Conservation (phyloP, 2,113 vertebrate genomes). For the Macrotus californicus region DNA sequence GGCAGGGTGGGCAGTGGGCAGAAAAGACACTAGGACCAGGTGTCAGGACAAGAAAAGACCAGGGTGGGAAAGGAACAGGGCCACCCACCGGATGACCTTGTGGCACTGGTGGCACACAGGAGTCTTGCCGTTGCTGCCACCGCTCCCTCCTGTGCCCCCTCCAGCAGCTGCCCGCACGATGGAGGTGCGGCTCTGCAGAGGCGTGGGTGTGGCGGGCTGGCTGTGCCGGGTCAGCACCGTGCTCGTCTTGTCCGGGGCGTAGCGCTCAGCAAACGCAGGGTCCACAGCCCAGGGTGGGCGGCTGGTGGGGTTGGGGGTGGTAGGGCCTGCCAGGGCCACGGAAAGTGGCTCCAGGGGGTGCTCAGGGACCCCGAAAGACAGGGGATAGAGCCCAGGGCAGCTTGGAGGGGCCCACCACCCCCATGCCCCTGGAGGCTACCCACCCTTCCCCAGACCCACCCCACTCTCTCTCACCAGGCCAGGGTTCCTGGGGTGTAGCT, state of each 20-base stretch:
- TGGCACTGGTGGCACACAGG: slow-evolving; percentile 94
- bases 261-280: slow-evolving; percentile 91
- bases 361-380: neutral
- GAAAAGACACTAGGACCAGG: rapidly evolving
- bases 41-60: rapidly evolving
- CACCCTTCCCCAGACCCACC: neutral
- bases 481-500: slow-evolving; percentile 64
- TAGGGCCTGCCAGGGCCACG: slow-evolving; percentile 62
- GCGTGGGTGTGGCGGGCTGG: slow-evolving; percentile 91
- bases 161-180: slow-evolving; percentile 93
- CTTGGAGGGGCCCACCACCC: neutral
- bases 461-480: slow-evolving; percentile 68
- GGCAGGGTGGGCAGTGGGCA: too few species aligned
- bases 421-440: neutral
- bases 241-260: slow-evolving; percentile 94
- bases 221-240: slow-evolving; percentile 94
- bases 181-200: slow-evolving; percentile 95
- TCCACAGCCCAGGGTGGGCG: slow-evolving; percentile 97
- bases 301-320: slow-evolving; percentile 79
- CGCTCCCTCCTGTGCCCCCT: slow-evolving; percentile 46
- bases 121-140: slow-evolving; percentile 84
- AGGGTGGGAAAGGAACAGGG: rapidly evolving
- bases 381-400: neutral
- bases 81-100: slow-evolving; percentile 94
- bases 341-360: neutral